phyloP scores from a whole-genome alignment of 2,888 invertebrate species.

The Troglohyphantes excavatus region DNA sequence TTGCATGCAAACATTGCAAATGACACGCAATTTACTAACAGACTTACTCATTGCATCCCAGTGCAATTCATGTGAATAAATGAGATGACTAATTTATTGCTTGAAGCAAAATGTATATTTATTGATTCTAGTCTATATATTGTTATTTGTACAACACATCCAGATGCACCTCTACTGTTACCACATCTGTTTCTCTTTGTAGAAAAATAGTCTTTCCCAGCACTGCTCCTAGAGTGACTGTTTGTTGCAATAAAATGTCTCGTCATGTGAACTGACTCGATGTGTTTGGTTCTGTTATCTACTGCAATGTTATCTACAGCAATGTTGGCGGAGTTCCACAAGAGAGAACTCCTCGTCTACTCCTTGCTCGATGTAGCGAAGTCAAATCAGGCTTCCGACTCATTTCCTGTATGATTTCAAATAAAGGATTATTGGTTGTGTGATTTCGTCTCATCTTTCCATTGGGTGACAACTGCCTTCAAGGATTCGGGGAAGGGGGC shows the following conservation, averaged over 20 bases:
- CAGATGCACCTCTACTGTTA: constrained; percentile 46
- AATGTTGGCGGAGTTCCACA: not conserved
- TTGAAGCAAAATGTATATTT: constrained; percentile 21
- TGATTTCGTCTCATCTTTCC: constrained; percentile 1
- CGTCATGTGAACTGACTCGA: not conserved
- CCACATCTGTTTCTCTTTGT: constrained; percentile 38
- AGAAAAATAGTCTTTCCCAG: constrained; percentile 29
- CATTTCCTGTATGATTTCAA: constrained; percentile 28
- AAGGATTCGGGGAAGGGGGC: too few species aligned
- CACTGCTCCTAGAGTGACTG: not conserved
- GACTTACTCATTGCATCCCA: not conserved
- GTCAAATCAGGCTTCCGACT: constrained; percentile 18
- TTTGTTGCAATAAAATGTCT: constrained; percentile 12
- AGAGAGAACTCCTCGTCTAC: too few species aligned
- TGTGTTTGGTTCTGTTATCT: constrained; percentile 18
- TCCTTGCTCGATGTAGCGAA: too few species aligned
- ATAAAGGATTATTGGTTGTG: constrained; percentile 54
- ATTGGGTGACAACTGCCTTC: too few species aligned
- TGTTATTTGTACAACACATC: constrained; percentile 26
- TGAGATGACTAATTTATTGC: constrained; percentile 13
- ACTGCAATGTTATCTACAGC: constrained; percentile 29
- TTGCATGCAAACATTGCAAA: too few species aligned
- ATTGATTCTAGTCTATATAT: constrained; percentile 52
- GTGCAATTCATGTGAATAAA: constrained; percentile 18
- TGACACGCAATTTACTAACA: not conserved